Evolutionary conservation across 2,113 vertebrate species (phyloP).

Genomic region (Thermophis baileyi): DNA sequence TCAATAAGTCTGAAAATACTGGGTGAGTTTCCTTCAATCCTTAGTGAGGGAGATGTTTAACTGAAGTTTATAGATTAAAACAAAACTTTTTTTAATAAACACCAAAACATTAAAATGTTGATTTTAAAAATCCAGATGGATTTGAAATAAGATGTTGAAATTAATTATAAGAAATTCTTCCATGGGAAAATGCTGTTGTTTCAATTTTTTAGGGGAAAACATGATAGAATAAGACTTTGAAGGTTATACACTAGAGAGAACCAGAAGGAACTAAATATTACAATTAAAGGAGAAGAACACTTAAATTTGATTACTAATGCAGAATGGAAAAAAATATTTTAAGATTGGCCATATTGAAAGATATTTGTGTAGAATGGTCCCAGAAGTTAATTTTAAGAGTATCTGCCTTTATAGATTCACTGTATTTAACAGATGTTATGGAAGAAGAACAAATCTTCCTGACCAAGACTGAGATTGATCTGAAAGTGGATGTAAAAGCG

Average conservation of each 20-base stretch:
- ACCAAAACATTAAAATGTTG: not conserved
- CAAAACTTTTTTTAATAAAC: not conserved
- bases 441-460: not conserved
- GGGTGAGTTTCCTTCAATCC: not conserved
- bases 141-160: not conserved
- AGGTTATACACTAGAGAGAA: not conserved
- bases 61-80: not conserved
- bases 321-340: not conserved
- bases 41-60: not conserved
- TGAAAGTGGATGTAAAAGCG: not conserved
- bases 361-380: not conserved
- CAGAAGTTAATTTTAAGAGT: too few species aligned
- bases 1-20: not conserved
- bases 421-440: not conserved
- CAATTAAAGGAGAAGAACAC: not conserved
- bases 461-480: not conserved
- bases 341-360: not conserved
- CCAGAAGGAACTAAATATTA: not conserved
- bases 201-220: not conserved
- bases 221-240: not conserved
- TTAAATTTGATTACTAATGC: not conserved
- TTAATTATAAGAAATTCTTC: not conserved
- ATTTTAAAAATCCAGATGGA: not conserved
- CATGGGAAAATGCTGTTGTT: not conserved
- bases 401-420: not conserved